Base-by-base conservation (phyloP, 2,797 vertebrate genomes). In the Phylloscopus collybita region DNA sequence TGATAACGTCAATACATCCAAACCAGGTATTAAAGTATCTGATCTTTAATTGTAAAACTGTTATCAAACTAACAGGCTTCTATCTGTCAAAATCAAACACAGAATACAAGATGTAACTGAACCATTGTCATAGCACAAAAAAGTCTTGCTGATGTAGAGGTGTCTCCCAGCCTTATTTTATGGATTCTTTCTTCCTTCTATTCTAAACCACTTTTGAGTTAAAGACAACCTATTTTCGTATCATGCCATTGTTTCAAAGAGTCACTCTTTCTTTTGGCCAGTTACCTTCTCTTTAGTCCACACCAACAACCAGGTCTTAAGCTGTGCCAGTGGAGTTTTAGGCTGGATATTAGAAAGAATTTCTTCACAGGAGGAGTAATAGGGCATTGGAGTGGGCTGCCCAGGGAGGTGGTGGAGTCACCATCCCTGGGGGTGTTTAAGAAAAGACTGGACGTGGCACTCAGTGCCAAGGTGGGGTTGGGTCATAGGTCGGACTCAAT, bases 401-500 rank as follows among this genome's bases (percentile, higher is more conserved):
- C 12, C 23, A 40, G 50, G 23, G 15, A 32, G 12, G 15, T 38
- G 57, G 14, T 38, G 27, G 20, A 62, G 18, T 38, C 57, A 54
- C 9, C 0, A 0, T 32, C 9, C 27, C n/a, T 38, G 12, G 23
- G 45, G 15, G 10, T n/a, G 29, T 29, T 62, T 29, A 54, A 47
- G n/a, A 32, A 27, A n/a, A 38, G 29, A 23, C 9, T 53, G 67
- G 22, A 22, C 3, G 4, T 15, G 27, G 14, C 27, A 61, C 21
- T 18, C 27, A 53, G 56, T 45, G 21, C 27, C n/a, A 47, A 8
- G 18, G 27, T 16, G 40, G 22, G 32, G 18, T 12, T 53, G 17
- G 17, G 9, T 45, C 29, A n/a, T 3, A 19, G 38, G 19, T 8
- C 15, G n/a, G 40, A 23, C n/a, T n/a, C 0, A 0, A 66, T 45